phyloP scores from a whole-genome alignment of 2,797 vertebrate genomes.

The Orientallactaga sibirica region DNA sequence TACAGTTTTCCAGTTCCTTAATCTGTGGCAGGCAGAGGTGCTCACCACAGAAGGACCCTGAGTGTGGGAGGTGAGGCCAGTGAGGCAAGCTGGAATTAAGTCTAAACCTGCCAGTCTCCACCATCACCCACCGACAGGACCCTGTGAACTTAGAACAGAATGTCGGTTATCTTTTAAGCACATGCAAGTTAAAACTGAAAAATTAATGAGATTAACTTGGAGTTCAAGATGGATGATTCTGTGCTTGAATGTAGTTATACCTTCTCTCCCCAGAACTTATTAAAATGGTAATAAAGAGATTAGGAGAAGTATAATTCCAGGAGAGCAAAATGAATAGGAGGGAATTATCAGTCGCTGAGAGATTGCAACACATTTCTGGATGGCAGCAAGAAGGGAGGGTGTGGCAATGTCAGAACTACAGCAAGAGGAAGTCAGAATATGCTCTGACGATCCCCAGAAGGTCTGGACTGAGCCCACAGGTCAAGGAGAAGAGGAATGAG shows the following conservation, averaged over 20 bases:
- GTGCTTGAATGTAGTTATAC: background rate
- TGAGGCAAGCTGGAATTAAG: background rate
- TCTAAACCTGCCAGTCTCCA: background rate
- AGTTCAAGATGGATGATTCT: slow-evolving; percentile 50
- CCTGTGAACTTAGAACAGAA: background rate
- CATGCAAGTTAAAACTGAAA: slow-evolving; percentile 54
- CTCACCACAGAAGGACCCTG: background rate
- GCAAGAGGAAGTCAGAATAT: background rate
- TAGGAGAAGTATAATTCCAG: slow-evolving; percentile 51
- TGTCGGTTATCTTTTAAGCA: slow-evolving; percentile 40
- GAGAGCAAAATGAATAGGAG: slow-evolving; percentile 26
- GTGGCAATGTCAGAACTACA: background rate
- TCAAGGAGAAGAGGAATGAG: background rate
- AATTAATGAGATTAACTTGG: slow-evolving; percentile 50
- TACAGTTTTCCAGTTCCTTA: background rate
- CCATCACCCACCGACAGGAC: background rate
- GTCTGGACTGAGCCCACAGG: background rate
- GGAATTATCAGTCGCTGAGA: slow-evolving; percentile 5
- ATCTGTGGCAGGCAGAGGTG: background rate
- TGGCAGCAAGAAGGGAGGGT: background rate
- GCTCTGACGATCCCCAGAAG: background rate
- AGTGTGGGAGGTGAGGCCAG: background rate
- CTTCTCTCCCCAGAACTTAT: slow-evolving; percentile 47
- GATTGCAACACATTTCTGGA: background rate
- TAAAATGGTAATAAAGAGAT: slow-evolving; percentile 63